Evolutionary conservation across 2,888 invertebrate species (phyloP).

Genomic region (Cephus nigrinus): DNA sequence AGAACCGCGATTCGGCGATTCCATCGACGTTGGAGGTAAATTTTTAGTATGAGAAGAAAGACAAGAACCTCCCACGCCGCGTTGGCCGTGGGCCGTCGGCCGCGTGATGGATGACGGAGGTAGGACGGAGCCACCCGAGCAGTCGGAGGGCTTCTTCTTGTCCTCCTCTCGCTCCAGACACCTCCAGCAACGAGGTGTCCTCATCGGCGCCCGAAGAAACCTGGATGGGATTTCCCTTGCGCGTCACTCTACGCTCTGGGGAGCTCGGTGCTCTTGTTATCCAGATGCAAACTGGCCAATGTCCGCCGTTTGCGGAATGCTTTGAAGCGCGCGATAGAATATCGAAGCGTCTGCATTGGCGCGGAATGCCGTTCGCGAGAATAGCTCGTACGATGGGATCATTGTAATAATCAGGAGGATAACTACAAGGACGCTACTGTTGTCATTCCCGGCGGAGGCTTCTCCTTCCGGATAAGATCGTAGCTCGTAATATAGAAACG

Average conservation of each 20-base stretch:
- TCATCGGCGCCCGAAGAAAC: not conserved
- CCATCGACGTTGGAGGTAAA: slow-evolving; percentile 45
- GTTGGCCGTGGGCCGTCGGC: slow-evolving; percentile 12
- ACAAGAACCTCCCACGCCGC: slow-evolving; percentile 43
- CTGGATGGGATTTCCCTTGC: too few relatives aligned
- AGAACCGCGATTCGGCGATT: not conserved
- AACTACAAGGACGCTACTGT: slow-evolving; percentile 5
- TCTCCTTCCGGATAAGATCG: slow-evolving; percentile 13
- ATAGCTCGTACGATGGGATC: slow-evolving; percentile 4
- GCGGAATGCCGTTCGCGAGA: too few relatives aligned
- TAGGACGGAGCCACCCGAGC: slow-evolving; percentile 20
- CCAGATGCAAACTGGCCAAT: too few relatives aligned
- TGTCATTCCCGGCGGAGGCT: too few relatives aligned
- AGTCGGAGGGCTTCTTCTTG: too few relatives aligned
- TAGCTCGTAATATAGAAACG: slow-evolving; percentile 16
- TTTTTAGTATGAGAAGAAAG: slow-evolving; percentile 26
- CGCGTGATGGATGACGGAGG: slow-evolving; percentile 44
- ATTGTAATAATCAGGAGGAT: slow-evolving; percentile 28
- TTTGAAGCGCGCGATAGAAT: too few relatives aligned
- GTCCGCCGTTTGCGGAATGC: too few relatives aligned
- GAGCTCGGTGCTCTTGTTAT: too few relatives aligned
- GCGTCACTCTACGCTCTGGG: too few relatives aligned
- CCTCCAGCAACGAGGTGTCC: not conserved
- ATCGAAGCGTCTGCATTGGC: too few relatives aligned
- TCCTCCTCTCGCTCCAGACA: not conserved